Evolutionary conservation across 2,888 invertebrate species (phyloP).

Genomic region (Noctua janthe): DNA sequence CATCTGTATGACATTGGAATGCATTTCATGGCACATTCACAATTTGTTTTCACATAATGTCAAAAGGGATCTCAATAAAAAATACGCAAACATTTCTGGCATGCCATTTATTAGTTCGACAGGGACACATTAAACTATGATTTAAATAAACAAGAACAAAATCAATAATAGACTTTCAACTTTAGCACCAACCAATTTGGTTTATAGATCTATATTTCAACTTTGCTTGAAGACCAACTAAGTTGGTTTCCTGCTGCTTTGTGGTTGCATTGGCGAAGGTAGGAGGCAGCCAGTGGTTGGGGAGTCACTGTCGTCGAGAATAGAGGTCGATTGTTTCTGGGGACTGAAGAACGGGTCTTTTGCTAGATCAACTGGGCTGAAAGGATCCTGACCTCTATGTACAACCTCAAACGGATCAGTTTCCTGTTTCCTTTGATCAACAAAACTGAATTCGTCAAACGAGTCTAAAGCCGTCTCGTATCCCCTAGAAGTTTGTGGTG

Average conservation of each 20-base stretch:
- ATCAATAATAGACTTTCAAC: constrained; percentile 61
- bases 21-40: constrained; percentile 23
- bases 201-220: constrained; percentile 52
- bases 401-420: constrained; percentile 83
- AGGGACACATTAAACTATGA: constrained; percentile 54
- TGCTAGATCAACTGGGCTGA: constrained; percentile 63
- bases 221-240: constrained; percentile 56
- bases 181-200: constrained; percentile 70
- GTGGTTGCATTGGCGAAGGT: constrained; percentile 91
- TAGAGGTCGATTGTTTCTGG: constrained; percentile 73
- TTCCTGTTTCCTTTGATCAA: constrained; percentile 71
- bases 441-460: constrained; percentile 83
- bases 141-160: constrained; percentile 65
- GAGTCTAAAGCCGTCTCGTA: constrained; percentile 75
- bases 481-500: constrained; percentile 81
- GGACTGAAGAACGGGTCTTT: constrained; percentile 66
- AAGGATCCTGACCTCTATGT: constrained; percentile 73
- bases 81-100: constrained; percentile 13
- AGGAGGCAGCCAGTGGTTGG: constrained; percentile 87
- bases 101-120: constrained; percentile 65
- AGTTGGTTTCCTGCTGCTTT: constrained; percentile 75
- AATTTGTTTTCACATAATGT: neutral
- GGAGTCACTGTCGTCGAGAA: constrained; percentile 84
- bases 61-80: constrained; percentile 4
- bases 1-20: constrained; percentile 27